Evolutionary conservation across 2,888 invertebrate genomes (phyloP).

Genomic region (Cephus pygmeus): DNA sequence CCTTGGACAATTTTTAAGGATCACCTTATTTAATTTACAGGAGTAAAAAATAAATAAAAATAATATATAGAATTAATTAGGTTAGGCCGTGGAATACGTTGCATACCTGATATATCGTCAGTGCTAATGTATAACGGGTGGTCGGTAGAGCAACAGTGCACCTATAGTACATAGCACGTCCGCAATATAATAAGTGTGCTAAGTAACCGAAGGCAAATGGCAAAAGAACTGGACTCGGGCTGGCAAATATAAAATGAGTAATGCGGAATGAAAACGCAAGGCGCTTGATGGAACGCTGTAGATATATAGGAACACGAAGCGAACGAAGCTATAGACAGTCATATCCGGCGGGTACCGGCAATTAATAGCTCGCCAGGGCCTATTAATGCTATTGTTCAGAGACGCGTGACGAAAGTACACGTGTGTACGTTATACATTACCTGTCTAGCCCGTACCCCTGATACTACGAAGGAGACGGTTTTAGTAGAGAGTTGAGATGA

Average conservation of each 20-base stretch:
- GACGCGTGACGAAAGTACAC: conserved; percentile 61
- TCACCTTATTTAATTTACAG: neutral
- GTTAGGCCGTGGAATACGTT: neutral
- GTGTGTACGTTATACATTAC: conserved; percentile 31
- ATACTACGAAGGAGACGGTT: neutral
- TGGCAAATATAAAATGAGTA: neutral
- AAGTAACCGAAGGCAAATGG: neutral
- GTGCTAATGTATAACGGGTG: neutral
- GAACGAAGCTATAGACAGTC: conserved; percentile 62
- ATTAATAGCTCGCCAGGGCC: conserved; percentile 65
- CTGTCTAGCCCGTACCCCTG: neutral
- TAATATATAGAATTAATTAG: neutral
- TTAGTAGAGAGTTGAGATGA: neutral
- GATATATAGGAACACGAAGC: conserved; percentile 51
- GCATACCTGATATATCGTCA: conserved; percentile 2
- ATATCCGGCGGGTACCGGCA: conserved; percentile 64
- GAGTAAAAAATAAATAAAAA: conserved; percentile 8
- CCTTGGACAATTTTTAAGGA: neutral
- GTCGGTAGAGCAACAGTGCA: neutral
- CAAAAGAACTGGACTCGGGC: neutral
- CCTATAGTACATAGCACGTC: neutral
- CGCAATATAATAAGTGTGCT: neutral
- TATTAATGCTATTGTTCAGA: conserved; percentile 66
- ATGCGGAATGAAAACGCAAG: conserved; percentile 29
- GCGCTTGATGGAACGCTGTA: conserved; percentile 42